These are phyloP conservation scores for Spinibarbus caldwelli DNA, from an alignment of 2,797 vertebrate species.

Conservation along the genomic window DNA sequence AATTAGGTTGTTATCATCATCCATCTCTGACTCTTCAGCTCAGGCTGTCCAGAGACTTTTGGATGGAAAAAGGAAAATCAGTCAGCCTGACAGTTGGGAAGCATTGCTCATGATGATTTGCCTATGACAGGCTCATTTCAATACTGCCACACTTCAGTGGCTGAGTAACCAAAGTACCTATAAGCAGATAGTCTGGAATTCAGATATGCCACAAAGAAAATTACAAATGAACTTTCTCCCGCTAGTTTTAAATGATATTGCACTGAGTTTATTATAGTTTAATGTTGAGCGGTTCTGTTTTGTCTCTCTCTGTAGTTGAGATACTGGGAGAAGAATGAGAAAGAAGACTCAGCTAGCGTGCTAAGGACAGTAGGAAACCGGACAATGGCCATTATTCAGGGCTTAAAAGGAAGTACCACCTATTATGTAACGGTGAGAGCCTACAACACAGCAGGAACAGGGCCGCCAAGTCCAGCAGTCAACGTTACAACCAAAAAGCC, in stretches of 20 bases:
- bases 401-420: slow-evolving; percentile 84
- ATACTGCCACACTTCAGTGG: slow-evolving; percentile 49
- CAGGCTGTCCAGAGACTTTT: slow-evolving; percentile 58
- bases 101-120: slow-evolving; percentile 58
- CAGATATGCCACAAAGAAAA: slow-evolving; percentile 13
- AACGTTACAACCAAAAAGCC: slow-evolving; percentile 96
- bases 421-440: slow-evolving; percentile 92
- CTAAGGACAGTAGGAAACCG: slow-evolving; percentile 88
- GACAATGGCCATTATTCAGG: slow-evolving; percentile 83
- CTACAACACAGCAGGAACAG: slow-evolving; percentile 91
- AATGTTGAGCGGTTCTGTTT: slow-evolving; percentile 1
- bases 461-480: slow-evolving; percentile 85
- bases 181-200: slow-evolving; percentile 27
- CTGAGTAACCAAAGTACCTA: slow-evolving; percentile 39
- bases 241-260: neutral
- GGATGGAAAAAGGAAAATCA: slow-evolving; percentile 70
- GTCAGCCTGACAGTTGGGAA: slow-evolving; percentile 62
- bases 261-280: neutral
- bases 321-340: slow-evolving; percentile 91
- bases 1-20: slow-evolving; percentile 71
- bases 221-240: neutral
- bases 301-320: slow-evolving; percentile 78
- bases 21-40: slow-evolving; percentile 65
- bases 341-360: slow-evolving; percentile 88
- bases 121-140: slow-evolving; percentile 53